phyloP scores from a whole-genome alignment of 1,140 invertebrate species.

The Anagrus nilaparvatae region DNA sequence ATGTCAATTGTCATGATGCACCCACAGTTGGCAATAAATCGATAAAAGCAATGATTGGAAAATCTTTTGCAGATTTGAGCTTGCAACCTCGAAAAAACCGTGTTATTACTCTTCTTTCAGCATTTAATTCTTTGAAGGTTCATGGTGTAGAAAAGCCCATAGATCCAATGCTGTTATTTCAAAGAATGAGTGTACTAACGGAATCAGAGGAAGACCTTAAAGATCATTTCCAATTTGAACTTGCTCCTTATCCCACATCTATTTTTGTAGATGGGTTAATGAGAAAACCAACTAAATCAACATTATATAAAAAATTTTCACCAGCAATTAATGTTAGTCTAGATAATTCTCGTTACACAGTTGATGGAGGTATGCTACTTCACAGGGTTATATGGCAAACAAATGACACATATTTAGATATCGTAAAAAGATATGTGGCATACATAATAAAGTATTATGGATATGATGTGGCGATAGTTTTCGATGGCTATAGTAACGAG shows the following conservation, averaged over 20 bases:
- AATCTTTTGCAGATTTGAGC: not conserved
- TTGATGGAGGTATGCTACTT: constrained; percentile 6
- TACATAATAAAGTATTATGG: no score
- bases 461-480: no score
- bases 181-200: not conserved
- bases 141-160: not conserved
- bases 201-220: not conserved
- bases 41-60: not conserved
- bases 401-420: not conserved
- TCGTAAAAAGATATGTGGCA: no score
- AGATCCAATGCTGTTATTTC: constrained; percentile 1
- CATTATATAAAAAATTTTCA: not conserved
- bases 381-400: constrained; percentile 3
- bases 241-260: constrained; percentile 2
- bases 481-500: no score
- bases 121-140: not conserved
- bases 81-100: not conserved
- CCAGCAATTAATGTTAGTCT: not conserved
- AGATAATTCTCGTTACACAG: not conserved
- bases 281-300: constrained; percentile 4
- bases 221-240: constrained; percentile 2
- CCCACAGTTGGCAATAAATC: not conserved
- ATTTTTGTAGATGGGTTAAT: constrained; percentile 5
- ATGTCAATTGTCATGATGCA: constrained; percentile 5
- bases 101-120: not conserved